Base-by-base conservation (phyloP, 1,140 invertebrate species). In the Drosophila aff. region DNA sequence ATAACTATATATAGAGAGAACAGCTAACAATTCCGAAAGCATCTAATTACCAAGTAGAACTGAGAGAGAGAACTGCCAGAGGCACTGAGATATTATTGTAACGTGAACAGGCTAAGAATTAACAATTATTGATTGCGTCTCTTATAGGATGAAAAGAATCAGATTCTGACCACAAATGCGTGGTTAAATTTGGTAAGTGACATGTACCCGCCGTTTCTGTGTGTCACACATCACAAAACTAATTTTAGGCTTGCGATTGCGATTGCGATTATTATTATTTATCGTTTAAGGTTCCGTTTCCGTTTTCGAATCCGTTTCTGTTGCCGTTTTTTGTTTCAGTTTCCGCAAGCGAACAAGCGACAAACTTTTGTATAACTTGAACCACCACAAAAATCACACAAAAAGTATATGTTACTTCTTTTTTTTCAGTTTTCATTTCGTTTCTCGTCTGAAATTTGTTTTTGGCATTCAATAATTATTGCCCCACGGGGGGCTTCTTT, bases 101-200 rank as follows among this genome's bases (percentile, higher is more conserved):
- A 59, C 63, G 63, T 77, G 64, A 46, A 36, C 76, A 69, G 57
- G 67, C 67, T 57, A 52, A 72, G 23, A 69, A 71, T 63, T 79
- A 79, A 79, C 65, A 71, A 76, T 90, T 90, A 76, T 85, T 80
- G 82, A 77, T 90, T 89, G 85, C 86, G 82, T 91, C 92, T 91
- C 64, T 92, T 95, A 86, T 95, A 96, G 95, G 95, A 96, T 93
- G 95, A 96, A 95, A 96, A 96, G 95, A 96, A 96, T 95, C 97
- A 99, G 95, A 98, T 98, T 93, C 95, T 99, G 93, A 98, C 97
- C 92, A 98, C 97, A 94, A 98, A 98, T 95, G 97, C 98, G 93
- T 99, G 98, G 98, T 96, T 98, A 91, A 98, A 98, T 95, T 96
- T 98, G 97, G 98, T 98, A 96, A 97, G 97, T 97, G 94, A 94